Evolutionary conservation across 2,113 vertebrate species (phyloP), one percentile per base, ranked within the genome.

Genomic region (Solea senegalensis): DNA sequence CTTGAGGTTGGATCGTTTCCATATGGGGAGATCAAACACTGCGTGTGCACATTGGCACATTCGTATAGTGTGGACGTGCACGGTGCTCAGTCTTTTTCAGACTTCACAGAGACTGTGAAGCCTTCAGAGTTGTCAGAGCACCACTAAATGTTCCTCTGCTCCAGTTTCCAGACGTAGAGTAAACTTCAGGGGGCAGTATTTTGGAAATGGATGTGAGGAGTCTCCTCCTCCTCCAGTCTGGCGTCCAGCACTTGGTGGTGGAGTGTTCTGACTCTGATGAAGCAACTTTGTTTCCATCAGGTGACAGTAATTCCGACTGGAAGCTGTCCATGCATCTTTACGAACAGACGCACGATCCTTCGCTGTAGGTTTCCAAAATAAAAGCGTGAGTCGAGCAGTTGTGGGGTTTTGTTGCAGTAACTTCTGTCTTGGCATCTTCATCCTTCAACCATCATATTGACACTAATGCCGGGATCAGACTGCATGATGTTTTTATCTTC

Each of bases 1-100:
- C 76, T 77, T 64, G 48, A 65, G 72, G 40, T 72, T 28, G 55
- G 80, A 89, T 82, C 70, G 81, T 85, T 91, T 89, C 81, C 87
- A 86, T 77, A 72, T 85, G 85, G 53, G 54, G 4, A 21, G 34
- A 84, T 85, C 78, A 84, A 82, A 82, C 57, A 27, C 15, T 0
- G 13, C 55, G 28, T 13, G 3, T 39, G n/a, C 41, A 55, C 68
- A 58, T 72, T 78, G 58, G 74, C 43, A 40, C 58, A 16, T 26
- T 14, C 46, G 34, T 52, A 8, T 21, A 14, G 57, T 72, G 6
- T 73, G 53, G 43, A 52, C 49, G 15, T 16, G 7, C 49, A 16
- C 12, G 7, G n/a, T 40, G 43, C 41, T 40, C n/a, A 1, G 34
- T 41, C 21, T 1, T 46, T 9, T 21, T 34, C 27, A 15, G 48